A percentile compares a stretch with the other conserved stretches of the same genome.
These are phyloP conservation scores for Leptopterna dolabrata DNA, from an alignment of 2,888 invertebrate species.

Conservation along the genomic window DNA sequence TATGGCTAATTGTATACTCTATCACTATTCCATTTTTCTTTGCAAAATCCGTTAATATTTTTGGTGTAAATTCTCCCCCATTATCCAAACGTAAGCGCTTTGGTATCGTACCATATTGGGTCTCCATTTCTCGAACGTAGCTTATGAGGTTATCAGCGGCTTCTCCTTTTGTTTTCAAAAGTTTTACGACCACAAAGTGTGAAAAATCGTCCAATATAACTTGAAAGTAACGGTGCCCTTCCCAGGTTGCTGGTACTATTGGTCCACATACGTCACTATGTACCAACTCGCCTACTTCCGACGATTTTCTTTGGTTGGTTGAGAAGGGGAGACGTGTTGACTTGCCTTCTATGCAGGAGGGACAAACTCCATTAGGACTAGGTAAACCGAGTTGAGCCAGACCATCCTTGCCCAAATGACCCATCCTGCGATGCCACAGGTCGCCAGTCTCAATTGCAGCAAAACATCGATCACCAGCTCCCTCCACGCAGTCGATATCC, in stretches of 20 bases:
- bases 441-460: no score
- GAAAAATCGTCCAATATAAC: not conserved
- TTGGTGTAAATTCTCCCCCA: not conserved
- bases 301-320: not conserved
- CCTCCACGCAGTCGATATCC: no score
- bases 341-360: not conserved
- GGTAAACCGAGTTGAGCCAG: not conserved
- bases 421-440: not conserved
- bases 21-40: not conserved
- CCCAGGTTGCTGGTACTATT: not conserved
- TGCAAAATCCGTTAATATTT: not conserved
- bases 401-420: not conserved
- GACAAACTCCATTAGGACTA: not conserved
- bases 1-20: not conserved
- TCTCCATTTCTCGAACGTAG: not conserved
- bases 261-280: not conserved
- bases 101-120: not conserved
- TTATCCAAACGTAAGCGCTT: not conserved
- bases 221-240: not conserved
- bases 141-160: not conserved
- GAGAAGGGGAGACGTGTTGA: not conserved
- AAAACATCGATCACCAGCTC: no score
- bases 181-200: not conserved
- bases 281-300: not conserved
- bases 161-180: not conserved